Evolutionary conservation across 2,797 vertebrate genomes (phyloP), one percentile per base, ranked within the genome.

Genomic region (Gila robusta): DNA sequence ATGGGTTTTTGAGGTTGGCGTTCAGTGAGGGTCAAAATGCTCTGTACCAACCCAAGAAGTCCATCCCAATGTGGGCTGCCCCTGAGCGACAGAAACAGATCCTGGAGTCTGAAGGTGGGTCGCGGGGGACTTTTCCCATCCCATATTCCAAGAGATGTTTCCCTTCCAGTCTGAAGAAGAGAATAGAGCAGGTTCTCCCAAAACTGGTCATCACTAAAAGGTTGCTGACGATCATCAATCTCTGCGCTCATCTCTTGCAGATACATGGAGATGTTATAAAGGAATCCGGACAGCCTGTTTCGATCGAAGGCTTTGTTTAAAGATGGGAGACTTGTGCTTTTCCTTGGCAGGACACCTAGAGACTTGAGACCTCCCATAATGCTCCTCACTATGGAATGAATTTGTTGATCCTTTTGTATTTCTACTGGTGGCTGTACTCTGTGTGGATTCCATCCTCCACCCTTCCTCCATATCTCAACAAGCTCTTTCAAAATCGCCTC

Each of bases 11-110:
- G 93, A 26, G 96, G 93, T 86, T 96, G 96, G 66, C 94, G 94
- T 90, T 96, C 95, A 6, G 94, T 91, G 11, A 97, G 89, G 19
- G 93, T 93, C 83, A 97, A 89, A 7, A 97, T 90, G 87, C 95
- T 95, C 89, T 96, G 96, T 80, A 96, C 90, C 41, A 97, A 88
- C 32, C 96, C 94, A 76, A 97, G 92, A 52, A 97, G 87, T 90
- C 94, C 94, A 89, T 97, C 96, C 97, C 95, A 96, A 90, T 97
- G 96, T 0, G 93, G 95, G 88, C 97, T 97, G 82, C 97, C 96
- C 91, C 96, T 94, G 79, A 97, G 90, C 10, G 96, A 96, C 87
- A 97, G 85, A 84, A 97, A 96, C 91, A 97, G 95, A 91, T 97
- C 96, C 80, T 96, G 96, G 69, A 98, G 91, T 79, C 91, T 95